Evolutionary conservation across 2,797 vertebrate species (phyloP), one percentile per base, ranked within the genome.

Genomic region (Pipistrellus nathusii): DNA sequence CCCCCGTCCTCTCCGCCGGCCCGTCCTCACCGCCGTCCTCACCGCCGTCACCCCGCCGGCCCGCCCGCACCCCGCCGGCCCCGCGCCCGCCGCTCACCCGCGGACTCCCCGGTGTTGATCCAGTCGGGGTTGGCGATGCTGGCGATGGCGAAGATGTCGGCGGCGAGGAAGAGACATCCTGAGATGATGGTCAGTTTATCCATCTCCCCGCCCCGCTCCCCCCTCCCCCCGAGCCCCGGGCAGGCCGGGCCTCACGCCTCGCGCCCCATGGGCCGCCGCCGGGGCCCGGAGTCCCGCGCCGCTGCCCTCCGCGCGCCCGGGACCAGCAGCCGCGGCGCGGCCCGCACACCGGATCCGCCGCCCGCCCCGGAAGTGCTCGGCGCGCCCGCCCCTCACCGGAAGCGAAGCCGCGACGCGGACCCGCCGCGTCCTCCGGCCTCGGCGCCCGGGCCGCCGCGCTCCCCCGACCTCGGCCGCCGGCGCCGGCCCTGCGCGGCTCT

Each of bases 171-270:
- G 95, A 99, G 99, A 97, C 99, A 99, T 98, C 99, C 99, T 98
- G 99, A 99, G 95, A 99, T 99, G 97, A 99, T 98, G 98, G 99
- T 99, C 98, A 99, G 98, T 98, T 99, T 99, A 99, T 99, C 99
- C 99, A 99, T 99, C 96, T 98, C 98, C 98, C 96, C 94, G 95
- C 96, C 97, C 97, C 97, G 80, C 92, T 77, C 97, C 97, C 95
- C 95, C 96, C 94, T 94, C 53, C 95, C 94, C 96, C 97, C 97
- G 38, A 41, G 38, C 38, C 96, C 97, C 96, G 92, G 86, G 95
- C 97, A 95, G 95, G 95, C 96, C 88, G 97, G 96, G 98, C 98
- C 96, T 96, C 97, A 97, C 97, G 98, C 97, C 98, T 85, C 97
- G 97, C 96, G 41, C 97, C 88, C 86, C 96, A 97, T 97, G 97